Percentiles rank a stretch among this genome's conserved stretches.
Evolutionary conservation across 2,797 vertebrate genomes (phyloP).

Genomic region (Lepus oiostolus): DNA sequence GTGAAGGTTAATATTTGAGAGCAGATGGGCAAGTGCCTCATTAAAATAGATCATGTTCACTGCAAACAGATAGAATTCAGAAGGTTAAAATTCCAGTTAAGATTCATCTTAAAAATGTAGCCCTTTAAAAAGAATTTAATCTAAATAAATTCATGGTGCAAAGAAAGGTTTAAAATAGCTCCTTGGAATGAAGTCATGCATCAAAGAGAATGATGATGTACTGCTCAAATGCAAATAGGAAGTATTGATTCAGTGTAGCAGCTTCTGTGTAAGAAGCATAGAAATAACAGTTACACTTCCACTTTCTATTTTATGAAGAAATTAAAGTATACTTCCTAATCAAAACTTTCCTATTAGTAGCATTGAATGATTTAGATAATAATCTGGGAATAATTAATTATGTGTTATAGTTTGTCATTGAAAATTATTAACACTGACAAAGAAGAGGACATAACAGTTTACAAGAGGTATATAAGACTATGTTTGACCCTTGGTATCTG

Average conservation of each 20-base stretch:
- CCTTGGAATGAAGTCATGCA: conserved; percentile 8
- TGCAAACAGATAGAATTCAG: conserved; percentile 32
- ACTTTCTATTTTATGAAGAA: conserved; percentile 19
- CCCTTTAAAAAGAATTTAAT: conserved; percentile 47
- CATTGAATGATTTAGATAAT: neutral
- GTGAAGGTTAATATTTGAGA: conserved; percentile 42
- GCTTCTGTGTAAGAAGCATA: neutral
- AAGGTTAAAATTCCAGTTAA: conserved; percentile 62
- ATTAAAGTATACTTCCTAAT: conserved; percentile 10
- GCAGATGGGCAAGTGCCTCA: conserved; percentile 6
- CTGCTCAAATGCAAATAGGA: neutral
- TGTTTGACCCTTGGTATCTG: neutral
- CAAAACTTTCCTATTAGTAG: neutral
- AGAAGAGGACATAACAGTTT: neutral
- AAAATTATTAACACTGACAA: neutral
- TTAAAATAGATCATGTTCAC: conserved; percentile 26
- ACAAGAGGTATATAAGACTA: neutral
- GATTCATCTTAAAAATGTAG: conserved; percentile 55
- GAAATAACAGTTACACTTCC: neutral
- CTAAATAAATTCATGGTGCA: conserved; percentile 58
- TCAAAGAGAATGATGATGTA: neutral
- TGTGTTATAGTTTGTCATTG: neutral
- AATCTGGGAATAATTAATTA: neutral
- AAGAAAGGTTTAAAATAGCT: conserved; percentile 57
- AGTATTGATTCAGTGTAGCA: neutral